These are phyloP conservation scores for Tribolium madens DNA, from an alignment of 1,140 invertebrate genomes.

Conservation along the genomic window DNA sequence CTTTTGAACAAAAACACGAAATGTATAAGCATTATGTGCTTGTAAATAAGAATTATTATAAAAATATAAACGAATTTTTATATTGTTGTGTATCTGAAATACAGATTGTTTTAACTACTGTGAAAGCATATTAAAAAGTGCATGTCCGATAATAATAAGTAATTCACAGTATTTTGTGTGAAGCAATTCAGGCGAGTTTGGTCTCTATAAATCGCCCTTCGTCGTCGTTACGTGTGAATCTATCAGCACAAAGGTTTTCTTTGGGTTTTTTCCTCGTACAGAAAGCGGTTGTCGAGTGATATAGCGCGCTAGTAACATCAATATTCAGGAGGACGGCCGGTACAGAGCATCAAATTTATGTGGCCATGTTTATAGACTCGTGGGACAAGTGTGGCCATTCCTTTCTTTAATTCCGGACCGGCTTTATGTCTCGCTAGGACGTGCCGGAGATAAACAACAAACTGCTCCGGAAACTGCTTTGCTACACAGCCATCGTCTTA, in stretches of 20 bases:
- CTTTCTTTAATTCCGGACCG: constrained; percentile 60
- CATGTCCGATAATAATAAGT: too few relatives aligned
- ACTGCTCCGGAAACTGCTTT: constrained; percentile 43
- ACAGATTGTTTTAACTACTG: too few relatives aligned
- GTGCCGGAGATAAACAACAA: constrained; percentile 57
- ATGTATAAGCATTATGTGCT: too few relatives aligned
- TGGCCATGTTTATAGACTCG: constrained; percentile 63
- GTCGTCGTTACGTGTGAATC: constrained; percentile 25
- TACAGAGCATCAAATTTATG: constrained; percentile 63
- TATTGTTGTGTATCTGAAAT: too few relatives aligned
- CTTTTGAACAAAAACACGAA: too few relatives aligned
- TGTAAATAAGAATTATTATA: too few relatives aligned
- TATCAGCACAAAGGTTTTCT: constrained; percentile 29
- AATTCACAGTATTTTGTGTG: too few relatives aligned
- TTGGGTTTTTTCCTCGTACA: constrained; percentile 7
- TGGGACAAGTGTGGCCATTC: constrained; percentile 61
- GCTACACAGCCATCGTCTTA: constrained; percentile 23
- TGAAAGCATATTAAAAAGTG: too few relatives aligned
- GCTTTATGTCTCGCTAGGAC: constrained; percentile 60
- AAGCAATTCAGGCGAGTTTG: too few relatives aligned
- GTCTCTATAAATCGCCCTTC: background rate
- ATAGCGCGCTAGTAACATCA: constrained; percentile 59
- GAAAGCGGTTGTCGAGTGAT: constrained; percentile 52
- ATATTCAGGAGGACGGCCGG: constrained; percentile 58
- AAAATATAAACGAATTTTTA: too few relatives aligned